Conservation (phyloP, 2,113 vertebrate species). For the Otolemur garnettii region DNA sequence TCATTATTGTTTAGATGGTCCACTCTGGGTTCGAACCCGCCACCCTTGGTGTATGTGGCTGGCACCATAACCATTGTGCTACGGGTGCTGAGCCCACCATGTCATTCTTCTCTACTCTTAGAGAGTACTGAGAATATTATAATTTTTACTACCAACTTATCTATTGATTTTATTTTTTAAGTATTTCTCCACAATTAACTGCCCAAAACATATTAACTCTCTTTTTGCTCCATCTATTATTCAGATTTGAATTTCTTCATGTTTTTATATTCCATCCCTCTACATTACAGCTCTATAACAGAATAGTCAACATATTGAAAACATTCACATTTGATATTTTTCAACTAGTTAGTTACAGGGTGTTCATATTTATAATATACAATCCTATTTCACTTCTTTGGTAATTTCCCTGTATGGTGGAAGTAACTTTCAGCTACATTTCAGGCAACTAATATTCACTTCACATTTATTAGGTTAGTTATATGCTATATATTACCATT, state of each 20-base stretch:
- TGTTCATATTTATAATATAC: neutral
- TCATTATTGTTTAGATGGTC: no score
- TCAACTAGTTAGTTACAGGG: neutral
- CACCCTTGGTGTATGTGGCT: no score
- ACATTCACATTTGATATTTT: neutral
- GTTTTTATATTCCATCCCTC: neutral
- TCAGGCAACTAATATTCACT: conserved; percentile 44
- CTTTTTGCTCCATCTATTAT: neutral
- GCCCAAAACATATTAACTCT: neutral
- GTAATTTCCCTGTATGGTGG: conserved; percentile 10
- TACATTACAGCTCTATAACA: neutral
- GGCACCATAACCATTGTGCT: no score
- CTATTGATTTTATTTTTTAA: neutral
- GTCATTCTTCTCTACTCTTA: neutral
- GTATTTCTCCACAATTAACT: neutral
- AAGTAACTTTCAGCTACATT: conserved; percentile 41
- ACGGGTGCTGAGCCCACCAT: neutral
- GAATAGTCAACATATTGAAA: neutral
- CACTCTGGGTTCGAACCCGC: no score
- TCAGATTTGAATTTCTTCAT: neutral
- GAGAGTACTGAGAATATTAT: neutral
- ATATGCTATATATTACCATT: neutral
- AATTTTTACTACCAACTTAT: neutral
- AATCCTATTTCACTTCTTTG: conserved; percentile 60
- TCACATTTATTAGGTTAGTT: conserved; percentile 12